Evolutionary conservation across 2,888 invertebrate species (phyloP), one percentile per base, ranked within the genome.

Genomic region (Hanleya hanleyi): DNA sequence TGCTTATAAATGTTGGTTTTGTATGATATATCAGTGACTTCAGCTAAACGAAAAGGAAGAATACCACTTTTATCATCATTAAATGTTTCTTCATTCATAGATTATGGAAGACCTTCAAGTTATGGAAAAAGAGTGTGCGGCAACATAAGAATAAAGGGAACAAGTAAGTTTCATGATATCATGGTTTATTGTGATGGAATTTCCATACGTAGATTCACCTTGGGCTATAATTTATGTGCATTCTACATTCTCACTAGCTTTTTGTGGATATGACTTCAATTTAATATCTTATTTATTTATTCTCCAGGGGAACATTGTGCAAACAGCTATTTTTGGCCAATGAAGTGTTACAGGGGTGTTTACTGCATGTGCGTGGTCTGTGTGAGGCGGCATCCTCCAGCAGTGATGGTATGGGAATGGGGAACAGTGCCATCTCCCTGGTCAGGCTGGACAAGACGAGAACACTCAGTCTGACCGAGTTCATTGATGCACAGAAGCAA

Each of bases 341-440:
- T 79, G 89, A 90, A 75, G 85, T 90, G 4, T 82, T 90, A 12
- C 89, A 88, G 70, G 89, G 89, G 7, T 89, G 89, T 72, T 69
- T 90, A 66, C 82, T 89, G 22, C 89, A 90, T 70, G 86, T 90
- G 0, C 81, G 86, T 26, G 81, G 82, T 47, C 73, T 90, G 61
- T 89, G 88, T 80, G 88, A 89, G 78, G 81, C 86, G 9, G 89
- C 89, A 4, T 86, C 84, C 18, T 83, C 85, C 26, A 85, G 85
- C 70, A 73, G 80, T 32, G 64, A 67, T 38, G 84, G 81, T 7
- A 78, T 81, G 0, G 71, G 84, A 1, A 80, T 81, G 15, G 80
- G 77, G 18, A 82, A 84, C 15, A 78, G 81, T 62, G 83, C 84
- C 36, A 85, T 89, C 69, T 75, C 77, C 15, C 75, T 90, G 37